Percentiles rank a stretch among this genome's conserved stretches.
phyloP scores from a whole-genome alignment of 2,888 invertebrate species.

The Ichneumon xanthorius region DNA sequence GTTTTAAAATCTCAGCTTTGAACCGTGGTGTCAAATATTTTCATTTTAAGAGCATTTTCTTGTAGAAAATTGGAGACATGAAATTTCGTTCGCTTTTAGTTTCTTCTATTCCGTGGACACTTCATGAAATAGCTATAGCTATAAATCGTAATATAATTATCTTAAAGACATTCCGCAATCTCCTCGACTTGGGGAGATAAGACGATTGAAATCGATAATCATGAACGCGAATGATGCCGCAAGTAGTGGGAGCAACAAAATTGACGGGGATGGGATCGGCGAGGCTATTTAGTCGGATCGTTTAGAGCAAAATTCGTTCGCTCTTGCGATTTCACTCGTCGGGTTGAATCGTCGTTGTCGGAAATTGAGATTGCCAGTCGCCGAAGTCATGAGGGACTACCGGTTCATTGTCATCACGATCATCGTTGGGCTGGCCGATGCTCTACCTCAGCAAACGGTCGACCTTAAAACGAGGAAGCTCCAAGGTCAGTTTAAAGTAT shows the following conservation, averaged over 20 bases:
- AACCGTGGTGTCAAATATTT: no score
- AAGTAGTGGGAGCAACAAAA: not conserved
- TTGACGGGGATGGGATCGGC: not conserved
- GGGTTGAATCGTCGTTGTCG: not conserved
- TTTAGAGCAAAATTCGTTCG: not conserved
- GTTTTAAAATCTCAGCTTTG: no score
- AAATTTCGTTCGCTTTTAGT: no score
- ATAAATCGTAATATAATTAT: not conserved
- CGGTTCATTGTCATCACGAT: conserved; percentile 23
- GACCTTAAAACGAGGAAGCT: conserved; percentile 47
- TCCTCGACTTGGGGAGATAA: not conserved
- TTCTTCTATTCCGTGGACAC: no score
- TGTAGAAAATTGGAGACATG: no score
- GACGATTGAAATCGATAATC: conserved; percentile 4
- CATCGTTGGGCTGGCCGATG: conserved; percentile 24
- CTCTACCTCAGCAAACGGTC: conserved; percentile 1
- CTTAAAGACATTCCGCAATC: not conserved
- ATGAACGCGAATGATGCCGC: conserved; percentile 9
- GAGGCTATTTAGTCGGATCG: conserved; percentile 20
- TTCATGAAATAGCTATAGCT: no score
- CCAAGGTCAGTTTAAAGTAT: conserved; percentile 47
- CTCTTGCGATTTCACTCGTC: not conserved
- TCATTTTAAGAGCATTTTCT: no score
- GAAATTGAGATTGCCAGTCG: not conserved
- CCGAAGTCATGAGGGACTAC: conserved; percentile 24